Evolutionary conservation across 2,113 vertebrate species (phyloP), one percentile per base, ranked within the genome.

Genomic region (Rhabdornis inornatus): DNA sequence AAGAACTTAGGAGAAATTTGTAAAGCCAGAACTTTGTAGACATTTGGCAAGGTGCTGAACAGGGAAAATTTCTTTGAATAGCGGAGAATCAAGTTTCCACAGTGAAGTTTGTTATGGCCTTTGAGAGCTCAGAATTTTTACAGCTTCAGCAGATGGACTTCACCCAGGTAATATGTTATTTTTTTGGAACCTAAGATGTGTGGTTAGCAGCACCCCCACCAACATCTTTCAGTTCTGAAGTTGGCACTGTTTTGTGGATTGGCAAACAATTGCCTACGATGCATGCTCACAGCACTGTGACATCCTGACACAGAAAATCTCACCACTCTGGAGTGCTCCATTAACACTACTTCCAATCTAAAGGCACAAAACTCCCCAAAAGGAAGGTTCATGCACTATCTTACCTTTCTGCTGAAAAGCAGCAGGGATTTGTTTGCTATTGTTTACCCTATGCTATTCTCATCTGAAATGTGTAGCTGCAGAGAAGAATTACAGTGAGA

Each of bases 81-180:
- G 86, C 14, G 15, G 57, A 92, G 93, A 93, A 90, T 94, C 86
- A 93, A 96, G 79, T 97, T 96, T 96, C 96, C 96, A 90, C 88
- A 94, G 79, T 77, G 94, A 89, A 86, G 92, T 96, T 94, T 97
- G 93, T 95, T 95, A 92, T 76, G 88, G 90, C 72, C 90, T 94
- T 94, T 89, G 92, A 93, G 86, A 87, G 57, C 87, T 93, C 86
- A 60, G 90, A 92, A 95, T 92, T 97, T 96, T 96, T 96, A 96
- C 94, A 96, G 88, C 80, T 96, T 97, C 92, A 97, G 93, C 96
- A 97, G 92, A 97, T 96, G 95, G 95, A 92, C 90, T 90, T 97
- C 86, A 4, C 96, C 95, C 95, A 97, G 96, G 95, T 97, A 96
- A 91, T 96, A 96, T 93, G 92, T 96, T 96, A 92, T 93, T 94